Percentiles rank a stretch among this genome's conserved stretches.
Evolutionary conservation across 1,140 invertebrate species (phyloP).

Genomic region (Octopus sinensis): DNA sequence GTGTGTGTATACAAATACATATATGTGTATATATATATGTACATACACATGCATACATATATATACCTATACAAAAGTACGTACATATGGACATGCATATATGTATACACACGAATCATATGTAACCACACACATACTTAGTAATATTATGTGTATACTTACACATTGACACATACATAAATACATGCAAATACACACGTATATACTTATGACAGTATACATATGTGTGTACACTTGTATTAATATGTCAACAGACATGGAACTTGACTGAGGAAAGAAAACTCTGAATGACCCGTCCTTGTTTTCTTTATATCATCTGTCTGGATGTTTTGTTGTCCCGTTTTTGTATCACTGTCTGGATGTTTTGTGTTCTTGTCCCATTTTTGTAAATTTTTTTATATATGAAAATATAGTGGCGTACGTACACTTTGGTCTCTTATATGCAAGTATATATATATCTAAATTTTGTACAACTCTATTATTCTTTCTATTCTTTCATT

Average conservation of each 20-base stretch:
- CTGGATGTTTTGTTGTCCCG: too few relatives aligned
- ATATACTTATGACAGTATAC: background rate
- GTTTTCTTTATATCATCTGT: too few relatives aligned
- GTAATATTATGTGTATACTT: background rate
- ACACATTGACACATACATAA: background rate
- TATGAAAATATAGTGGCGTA: too few relatives aligned
- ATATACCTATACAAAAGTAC: background rate
- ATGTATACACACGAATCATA: background rate
- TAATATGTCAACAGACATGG: background rate
- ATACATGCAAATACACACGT: background rate
- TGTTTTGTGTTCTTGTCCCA: too few relatives aligned
- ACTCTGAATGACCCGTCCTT: too few relatives aligned
- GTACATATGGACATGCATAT: background rate
- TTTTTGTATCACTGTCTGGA: too few relatives aligned
- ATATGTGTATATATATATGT: background rate
- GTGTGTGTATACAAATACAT: background rate
- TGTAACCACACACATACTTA: background rate
- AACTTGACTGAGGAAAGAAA: too few relatives aligned
- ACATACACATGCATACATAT: background rate
- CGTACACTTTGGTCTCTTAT: too few relatives aligned
- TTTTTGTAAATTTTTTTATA: too few relatives aligned
- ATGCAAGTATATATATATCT: too few relatives aligned
- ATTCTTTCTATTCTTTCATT: too few relatives aligned
- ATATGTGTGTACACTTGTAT: background rate
- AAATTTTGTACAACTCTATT: too few relatives aligned